Conservation (phyloP, 2,888 invertebrate species). For the Mamestra brassicae region DNA sequence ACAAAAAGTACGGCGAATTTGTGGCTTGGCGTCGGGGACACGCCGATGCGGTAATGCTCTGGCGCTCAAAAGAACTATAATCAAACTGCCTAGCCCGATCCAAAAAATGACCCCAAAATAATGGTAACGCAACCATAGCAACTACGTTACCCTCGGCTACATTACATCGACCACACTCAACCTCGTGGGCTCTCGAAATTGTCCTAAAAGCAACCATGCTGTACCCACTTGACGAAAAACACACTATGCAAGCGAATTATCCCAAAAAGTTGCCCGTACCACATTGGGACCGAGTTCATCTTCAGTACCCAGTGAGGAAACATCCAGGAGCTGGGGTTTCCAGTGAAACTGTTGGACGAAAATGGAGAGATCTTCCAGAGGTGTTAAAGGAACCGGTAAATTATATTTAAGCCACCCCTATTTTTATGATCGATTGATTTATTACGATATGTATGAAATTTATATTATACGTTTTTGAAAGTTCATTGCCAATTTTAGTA, state of each 20-base stretch:
- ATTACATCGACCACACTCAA: slow-evolving; percentile 34
- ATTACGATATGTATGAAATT: no score
- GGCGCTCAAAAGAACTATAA: background rate
- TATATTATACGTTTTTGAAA: no score
- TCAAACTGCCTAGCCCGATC: background rate
- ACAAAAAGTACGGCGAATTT: no score
- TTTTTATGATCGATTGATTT: no score
- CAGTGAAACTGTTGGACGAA: slow-evolving; percentile 78
- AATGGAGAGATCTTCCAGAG: slow-evolving; percentile 78
- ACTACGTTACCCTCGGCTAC: slow-evolving; percentile 21
- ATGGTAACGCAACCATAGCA: slow-evolving; percentile 40
- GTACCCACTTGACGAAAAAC: slow-evolving; percentile 35
- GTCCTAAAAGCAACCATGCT: slow-evolving; percentile 11
- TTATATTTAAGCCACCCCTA: background rate
- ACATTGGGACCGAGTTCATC: slow-evolving; percentile 80
- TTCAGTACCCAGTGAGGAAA: slow-evolving; percentile 81
- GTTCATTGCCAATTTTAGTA: no score
- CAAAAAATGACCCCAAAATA: background rate
- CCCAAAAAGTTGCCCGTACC: slow-evolving; percentile 73
- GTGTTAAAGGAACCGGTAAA: slow-evolving; percentile 76
- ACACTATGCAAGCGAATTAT: slow-evolving; percentile 81
- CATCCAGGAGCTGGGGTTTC: slow-evolving; percentile 75
- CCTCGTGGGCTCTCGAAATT: no score
- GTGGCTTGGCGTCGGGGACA: no score
- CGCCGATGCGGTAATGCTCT: no score